Conservation (phyloP, 2,888 invertebrate genomes). For the Zelleria hepariella region DNA sequence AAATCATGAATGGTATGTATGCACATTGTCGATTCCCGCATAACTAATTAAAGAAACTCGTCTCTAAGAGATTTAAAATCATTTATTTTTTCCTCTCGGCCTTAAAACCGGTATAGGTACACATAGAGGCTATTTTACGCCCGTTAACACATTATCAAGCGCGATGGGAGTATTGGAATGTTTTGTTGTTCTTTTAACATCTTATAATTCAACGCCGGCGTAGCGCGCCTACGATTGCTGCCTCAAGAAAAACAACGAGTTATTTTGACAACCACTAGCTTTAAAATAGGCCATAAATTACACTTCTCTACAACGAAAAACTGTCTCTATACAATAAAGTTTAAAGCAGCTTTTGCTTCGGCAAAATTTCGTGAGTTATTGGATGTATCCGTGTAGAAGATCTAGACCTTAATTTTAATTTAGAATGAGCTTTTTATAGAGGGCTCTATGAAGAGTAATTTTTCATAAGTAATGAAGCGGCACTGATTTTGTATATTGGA, state of each 20-base stretch:
- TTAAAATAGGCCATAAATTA: constrained; percentile 40
- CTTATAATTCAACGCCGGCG: constrained; percentile 52
- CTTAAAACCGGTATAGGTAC: background rate
- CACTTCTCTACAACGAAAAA: constrained; percentile 18
- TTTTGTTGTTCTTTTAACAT: constrained; percentile 58
- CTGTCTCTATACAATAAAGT: constrained; percentile 14
- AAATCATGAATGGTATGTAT: background rate
- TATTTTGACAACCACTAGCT: constrained; percentile 53
- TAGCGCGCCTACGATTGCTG: constrained; percentile 54
- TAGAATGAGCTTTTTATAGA: constrained; percentile 69
- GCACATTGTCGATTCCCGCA: background rate
- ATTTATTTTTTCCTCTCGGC: background rate
- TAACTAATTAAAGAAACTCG: background rate
- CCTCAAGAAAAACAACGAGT: constrained; percentile 66
- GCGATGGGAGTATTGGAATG: constrained; percentile 50
- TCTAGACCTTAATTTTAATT: constrained; percentile 69
- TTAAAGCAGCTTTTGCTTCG: constrained; percentile 28
- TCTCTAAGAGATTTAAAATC: background rate
- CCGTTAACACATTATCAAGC: constrained; percentile 52
- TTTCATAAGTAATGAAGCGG: constrained; percentile 70
- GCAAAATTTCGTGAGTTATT: background rate
- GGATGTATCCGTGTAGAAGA: background rate
- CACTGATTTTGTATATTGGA: constrained; percentile 65
- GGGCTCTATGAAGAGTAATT: constrained; percentile 59
- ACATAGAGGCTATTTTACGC: constrained; percentile 22